Conservation (phyloP, 1,140 invertebrate species). For the Pachypeltis micranthus region DNA sequence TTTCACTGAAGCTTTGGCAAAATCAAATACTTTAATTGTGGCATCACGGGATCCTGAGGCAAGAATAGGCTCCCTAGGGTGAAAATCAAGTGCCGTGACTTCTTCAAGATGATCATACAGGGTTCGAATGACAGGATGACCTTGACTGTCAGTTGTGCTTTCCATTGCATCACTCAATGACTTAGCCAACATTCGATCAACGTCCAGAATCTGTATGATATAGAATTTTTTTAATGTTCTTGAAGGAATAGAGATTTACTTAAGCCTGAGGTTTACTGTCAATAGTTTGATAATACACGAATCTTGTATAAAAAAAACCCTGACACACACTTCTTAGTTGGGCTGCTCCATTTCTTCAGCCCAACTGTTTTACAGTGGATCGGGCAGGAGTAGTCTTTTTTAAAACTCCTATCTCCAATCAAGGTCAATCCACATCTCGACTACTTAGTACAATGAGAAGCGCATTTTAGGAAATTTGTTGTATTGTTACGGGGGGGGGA, state of each 20-base stretch:
- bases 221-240: too few species aligned
- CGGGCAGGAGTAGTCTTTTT: too few species aligned
- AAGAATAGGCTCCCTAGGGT: slow-evolving; percentile 84
- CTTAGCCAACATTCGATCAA: slow-evolving; percentile 95
- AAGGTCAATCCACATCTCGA: too few species aligned
- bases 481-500: too few species aligned
- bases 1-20: slow-evolving; percentile 94
- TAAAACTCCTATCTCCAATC: too few species aligned
- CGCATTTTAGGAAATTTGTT: too few species aligned
- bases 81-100: slow-evolving; percentile 93
- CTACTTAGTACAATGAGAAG: too few species aligned
- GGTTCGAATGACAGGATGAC: slow-evolving; percentile 95
- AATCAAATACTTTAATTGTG: slow-evolving; percentile 94
- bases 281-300: not conserved
- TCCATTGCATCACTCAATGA: slow-evolving; percentile 73
- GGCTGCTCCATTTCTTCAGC: too few species aligned
- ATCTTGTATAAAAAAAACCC: not conserved
- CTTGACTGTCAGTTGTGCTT: slow-evolving; percentile 50
- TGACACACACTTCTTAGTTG: too few species aligned
- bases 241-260: not conserved
- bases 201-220: slow-evolving; percentile 72
- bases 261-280: not conserved
- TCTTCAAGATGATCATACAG: slow-evolving; percentile 98
- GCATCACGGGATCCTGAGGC: slow-evolving; percentile 88
- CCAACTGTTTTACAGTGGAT: too few species aligned